These are phyloP conservation scores for Ischnus inquisitorius DNA, from an alignment of 2,888 invertebrate genomes.

Conservation along the genomic window DNA sequence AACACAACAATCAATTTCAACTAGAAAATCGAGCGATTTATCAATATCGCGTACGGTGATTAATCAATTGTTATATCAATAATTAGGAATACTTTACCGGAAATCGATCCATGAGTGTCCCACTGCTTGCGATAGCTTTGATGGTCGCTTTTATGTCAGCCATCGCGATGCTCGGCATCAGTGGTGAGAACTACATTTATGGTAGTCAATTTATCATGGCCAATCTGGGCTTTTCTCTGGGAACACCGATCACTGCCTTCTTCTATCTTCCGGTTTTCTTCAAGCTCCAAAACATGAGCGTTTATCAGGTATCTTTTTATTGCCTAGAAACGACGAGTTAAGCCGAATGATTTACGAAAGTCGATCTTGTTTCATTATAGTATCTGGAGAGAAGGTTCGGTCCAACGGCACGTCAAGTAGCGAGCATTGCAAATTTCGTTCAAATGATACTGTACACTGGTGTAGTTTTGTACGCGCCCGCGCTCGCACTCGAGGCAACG, in stretches of 20 bases:
- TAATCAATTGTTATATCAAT: background rate
- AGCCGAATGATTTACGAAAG: background rate
- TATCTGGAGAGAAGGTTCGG: constrained; percentile 89
- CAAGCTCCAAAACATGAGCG: constrained; percentile 93
- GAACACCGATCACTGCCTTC: constrained; percentile 92
- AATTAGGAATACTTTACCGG: constrained; percentile 93
- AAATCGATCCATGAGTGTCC: constrained; percentile 92
- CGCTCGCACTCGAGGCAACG: constrained; percentile 87
- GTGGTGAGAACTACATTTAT: constrained; percentile 94
- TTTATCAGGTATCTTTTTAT: constrained; percentile 90
- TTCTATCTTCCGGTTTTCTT: constrained; percentile 95
- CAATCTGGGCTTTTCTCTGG: constrained; percentile 91
- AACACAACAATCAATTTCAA: background rate
- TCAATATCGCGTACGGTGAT: background rate
- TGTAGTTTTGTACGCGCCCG: constrained; percentile 89
- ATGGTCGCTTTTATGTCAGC: constrained; percentile 98
- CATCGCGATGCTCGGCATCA: constrained; percentile 94
- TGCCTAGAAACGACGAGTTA: background rate
- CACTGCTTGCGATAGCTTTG: constrained; percentile 94
- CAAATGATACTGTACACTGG: constrained; percentile 88
- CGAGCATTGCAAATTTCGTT: constrained; percentile 87
- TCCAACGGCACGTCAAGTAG: constrained; percentile 85
- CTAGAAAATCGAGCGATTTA: background rate
- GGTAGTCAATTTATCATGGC: constrained; percentile 93
- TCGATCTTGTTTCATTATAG: constrained; percentile 83